Conservation (phyloP, 2,888 invertebrate species). For the Apodemia mormo region DNA sequence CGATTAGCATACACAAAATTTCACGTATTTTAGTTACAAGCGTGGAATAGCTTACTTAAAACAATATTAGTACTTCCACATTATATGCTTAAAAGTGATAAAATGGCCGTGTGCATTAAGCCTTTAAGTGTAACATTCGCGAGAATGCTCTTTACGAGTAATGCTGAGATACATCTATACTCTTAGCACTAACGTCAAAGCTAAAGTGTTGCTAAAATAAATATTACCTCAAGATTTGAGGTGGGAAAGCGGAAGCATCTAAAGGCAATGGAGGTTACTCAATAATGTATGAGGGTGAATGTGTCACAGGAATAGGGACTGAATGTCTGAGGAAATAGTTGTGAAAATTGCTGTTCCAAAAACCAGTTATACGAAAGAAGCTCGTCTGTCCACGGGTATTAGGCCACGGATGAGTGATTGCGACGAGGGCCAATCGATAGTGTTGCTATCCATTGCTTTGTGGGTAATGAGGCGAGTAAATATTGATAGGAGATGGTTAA, state of each 20-base stretch:
- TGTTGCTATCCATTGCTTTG: constrained; percentile 1
- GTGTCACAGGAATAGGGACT: neutral
- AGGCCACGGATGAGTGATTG: constrained; percentile 6
- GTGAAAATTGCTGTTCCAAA: neutral
- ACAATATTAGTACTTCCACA: no score
- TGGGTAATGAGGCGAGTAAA: constrained; percentile 1
- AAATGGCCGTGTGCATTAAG: no score
- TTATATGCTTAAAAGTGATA: no score
- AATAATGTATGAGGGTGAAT: neutral
- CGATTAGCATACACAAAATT: no score
- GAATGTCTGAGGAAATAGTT: neutral
- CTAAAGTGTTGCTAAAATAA: neutral
- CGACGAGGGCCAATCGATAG: neutral
- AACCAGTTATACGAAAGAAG: neutral
- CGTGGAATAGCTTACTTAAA: no score
- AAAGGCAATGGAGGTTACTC: constrained; percentile 5
- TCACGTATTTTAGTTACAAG: no score
- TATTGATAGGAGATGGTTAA: constrained; percentile 6
- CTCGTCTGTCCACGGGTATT: constrained; percentile 6
- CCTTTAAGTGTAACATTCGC: no score
- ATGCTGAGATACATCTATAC: neutral
- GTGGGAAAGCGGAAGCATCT: constrained; percentile 5
- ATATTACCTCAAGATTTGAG: constrained; percentile 5
- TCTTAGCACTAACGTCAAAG: neutral
- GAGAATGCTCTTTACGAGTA: no score